phyloP scores from a whole-genome alignment of 2,797 vertebrate genomes.

The Sitta carolinensis region DNA sequence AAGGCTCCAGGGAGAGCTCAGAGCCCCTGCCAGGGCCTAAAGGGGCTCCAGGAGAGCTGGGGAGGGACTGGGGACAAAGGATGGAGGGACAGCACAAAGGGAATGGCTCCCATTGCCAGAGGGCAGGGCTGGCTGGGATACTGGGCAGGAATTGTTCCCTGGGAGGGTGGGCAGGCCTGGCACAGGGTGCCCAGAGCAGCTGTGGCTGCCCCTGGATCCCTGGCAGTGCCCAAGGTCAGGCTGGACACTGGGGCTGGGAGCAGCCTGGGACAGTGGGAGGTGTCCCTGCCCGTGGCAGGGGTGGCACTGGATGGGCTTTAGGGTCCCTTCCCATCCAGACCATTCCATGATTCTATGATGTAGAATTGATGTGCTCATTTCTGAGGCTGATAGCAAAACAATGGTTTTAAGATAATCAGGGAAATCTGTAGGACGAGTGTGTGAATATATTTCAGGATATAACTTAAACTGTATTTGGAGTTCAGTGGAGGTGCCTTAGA shows the following conservation, averaged over 20 bases:
- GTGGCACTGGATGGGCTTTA: accelerated
- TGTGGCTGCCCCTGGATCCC: not conserved
- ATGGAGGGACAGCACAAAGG: not conserved
- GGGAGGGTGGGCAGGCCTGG: not conserved
- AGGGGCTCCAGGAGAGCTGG: not conserved
- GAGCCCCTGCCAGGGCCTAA: not conserved
- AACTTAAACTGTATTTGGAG: not conserved
- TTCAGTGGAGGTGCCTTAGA: not conserved
- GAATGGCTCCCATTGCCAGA: not conserved
- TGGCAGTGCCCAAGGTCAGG: not conserved
- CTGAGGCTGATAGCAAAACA: not conserved
- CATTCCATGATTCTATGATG: not conserved
- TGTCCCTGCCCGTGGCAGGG: not conserved
- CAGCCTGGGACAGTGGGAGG: accelerated
- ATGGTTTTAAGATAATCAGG: not conserved
- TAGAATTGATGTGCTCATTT: not conserved
- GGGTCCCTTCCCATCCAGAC: not conserved
- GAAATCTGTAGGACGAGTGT: not conserved
- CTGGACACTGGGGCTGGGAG: not conserved
- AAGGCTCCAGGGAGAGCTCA: not conserved
- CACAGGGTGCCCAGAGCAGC: not conserved
- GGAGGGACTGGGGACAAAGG: not conserved
- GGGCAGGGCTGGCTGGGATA: not conserved
- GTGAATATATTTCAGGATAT: accelerated
- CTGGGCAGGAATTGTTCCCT: not conserved